Conservation (phyloP, 2,797 vertebrate species). For the Sternotherus odoratus region DNA sequence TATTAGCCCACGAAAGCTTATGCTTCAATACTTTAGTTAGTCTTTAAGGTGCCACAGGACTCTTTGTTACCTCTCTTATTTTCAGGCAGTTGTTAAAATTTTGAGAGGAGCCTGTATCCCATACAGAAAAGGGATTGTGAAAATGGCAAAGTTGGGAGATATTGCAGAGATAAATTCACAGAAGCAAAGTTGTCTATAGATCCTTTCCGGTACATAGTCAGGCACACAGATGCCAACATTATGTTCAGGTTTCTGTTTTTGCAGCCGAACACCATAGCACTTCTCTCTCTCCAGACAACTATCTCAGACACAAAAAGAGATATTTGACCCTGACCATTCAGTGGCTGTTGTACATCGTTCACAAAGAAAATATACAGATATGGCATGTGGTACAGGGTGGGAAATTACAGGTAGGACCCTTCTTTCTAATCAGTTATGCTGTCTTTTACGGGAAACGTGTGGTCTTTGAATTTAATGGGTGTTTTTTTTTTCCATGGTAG, state of each 20-base stretch:
- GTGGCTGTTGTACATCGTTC: background rate
- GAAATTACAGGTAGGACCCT: background rate
- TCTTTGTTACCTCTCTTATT: no score
- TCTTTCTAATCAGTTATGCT: background rate
- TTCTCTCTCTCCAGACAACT: background rate
- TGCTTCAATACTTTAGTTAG: no score
- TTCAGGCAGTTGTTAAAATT: background rate
- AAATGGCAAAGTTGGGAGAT: background rate
- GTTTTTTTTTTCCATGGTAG: no score
- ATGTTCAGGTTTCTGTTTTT: background rate
- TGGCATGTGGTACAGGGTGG: background rate
- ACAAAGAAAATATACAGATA: background rate
- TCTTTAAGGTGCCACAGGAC: no score
- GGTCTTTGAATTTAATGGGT: no score
- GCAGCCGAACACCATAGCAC: background rate
- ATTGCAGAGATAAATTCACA: background rate
- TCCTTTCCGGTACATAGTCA: background rate
- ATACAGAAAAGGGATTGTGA: background rate
- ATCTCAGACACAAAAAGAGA: background rate
- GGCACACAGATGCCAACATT: background rate
- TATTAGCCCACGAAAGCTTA: no score
- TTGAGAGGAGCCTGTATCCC: background rate
- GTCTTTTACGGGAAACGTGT: no score
- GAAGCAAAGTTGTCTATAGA: background rate
- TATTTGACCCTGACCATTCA: background rate